Conservation (phyloP, 2,888 invertebrate genomes). For the Parnassius smintheus region DNA sequence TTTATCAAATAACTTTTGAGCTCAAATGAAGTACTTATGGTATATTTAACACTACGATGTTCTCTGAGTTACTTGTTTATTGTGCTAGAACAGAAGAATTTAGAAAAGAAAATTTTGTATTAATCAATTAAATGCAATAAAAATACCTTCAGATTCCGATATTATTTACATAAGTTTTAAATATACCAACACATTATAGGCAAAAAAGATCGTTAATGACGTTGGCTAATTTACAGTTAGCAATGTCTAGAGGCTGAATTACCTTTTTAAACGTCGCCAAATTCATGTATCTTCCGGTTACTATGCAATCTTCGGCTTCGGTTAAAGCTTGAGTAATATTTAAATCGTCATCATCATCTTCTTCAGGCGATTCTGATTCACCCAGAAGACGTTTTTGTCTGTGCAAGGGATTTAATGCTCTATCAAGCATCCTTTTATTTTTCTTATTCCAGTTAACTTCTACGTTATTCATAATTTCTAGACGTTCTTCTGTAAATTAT, state of each 20-base stretch:
- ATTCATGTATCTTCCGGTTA: slow-evolving; percentile 54
- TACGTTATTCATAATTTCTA: slow-evolving; percentile 86
- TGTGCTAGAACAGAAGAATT: no score
- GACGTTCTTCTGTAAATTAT: slow-evolving; percentile 83
- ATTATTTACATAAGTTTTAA: no score
- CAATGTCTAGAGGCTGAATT: neutral
- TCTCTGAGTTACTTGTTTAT: no score
- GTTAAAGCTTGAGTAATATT: slow-evolving; percentile 55
- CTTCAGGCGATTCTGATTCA: slow-evolving; percentile 52
- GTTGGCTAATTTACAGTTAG: no score
- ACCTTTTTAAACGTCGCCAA: slow-evolving; percentile 52
- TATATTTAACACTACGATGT: no score
- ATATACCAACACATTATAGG: no score
- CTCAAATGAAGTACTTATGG: no score
- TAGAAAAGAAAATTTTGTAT: no score
- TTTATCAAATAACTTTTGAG: no score
- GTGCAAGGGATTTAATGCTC: slow-evolving; percentile 57
- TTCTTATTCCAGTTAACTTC: slow-evolving; percentile 87
- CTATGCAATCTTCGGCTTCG: slow-evolving; percentile 88
- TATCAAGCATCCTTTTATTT: slow-evolving; percentile 62
- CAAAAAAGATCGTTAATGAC: no score
- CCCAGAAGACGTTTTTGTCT: slow-evolving; percentile 46
- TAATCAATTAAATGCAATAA: no score
- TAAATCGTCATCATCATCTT: slow-evolving; percentile 59
- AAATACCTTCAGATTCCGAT: no score